Evolutionary conservation across 2,113 vertebrate species (phyloP).

Genomic region (Zapus hudsonius): DNA sequence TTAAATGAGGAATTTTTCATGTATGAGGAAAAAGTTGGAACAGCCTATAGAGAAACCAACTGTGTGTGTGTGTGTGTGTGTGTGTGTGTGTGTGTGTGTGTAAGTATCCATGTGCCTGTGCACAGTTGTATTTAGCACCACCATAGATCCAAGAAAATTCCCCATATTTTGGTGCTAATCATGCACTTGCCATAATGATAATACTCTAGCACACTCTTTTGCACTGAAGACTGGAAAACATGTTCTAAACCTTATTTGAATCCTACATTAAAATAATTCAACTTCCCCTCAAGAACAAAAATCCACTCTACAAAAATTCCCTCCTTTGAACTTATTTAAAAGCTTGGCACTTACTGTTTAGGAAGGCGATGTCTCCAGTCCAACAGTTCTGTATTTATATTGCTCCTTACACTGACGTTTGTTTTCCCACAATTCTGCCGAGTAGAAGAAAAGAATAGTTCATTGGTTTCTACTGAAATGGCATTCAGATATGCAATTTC

Average conservation of each 20-base stretch:
- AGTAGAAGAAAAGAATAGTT: neutral
- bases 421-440: neutral
- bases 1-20: neutral
- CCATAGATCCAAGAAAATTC: neutral
- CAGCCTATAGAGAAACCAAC: neutral
- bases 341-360: neutral
- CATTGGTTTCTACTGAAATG: slow-evolving; percentile 40
- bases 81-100: neutral
- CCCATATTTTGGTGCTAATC: neutral
- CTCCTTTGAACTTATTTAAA: neutral
- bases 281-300: neutral
- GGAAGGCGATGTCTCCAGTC: neutral
- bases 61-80: neutral
- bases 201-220: neutral
- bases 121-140: neutral
- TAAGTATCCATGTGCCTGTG: neutral
- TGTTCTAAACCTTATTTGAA: neutral
- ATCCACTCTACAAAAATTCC: neutral
- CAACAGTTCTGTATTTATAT: neutral
- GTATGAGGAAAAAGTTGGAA: neutral
- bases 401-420: neutral
- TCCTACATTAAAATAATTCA: neutral
- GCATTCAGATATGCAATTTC: neutral
- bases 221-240: neutral
- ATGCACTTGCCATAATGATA: neutral